phyloP scores from a whole-genome alignment of 1,140 invertebrate species.

The Lordiphosa mommai region DNA sequence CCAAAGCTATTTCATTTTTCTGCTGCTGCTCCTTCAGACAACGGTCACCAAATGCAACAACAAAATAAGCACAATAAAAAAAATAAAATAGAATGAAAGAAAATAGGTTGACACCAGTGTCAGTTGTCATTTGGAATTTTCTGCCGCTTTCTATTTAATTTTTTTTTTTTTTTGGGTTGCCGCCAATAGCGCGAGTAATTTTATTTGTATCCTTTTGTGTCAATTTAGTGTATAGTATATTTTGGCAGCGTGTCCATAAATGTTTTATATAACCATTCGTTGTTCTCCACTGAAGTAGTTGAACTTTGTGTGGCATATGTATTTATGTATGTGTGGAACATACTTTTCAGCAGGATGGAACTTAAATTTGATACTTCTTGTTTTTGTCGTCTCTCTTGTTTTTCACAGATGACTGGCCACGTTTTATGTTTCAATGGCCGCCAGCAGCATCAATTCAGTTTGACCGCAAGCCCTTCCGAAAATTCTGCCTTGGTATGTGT shows the following conservation, averaged over 20 bases:
- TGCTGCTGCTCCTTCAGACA: slow-evolving; percentile 33
- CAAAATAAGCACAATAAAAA: slow-evolving; percentile 2
- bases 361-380: neutral
- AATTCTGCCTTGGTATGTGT: slow-evolving; percentile 22
- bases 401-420: slow-evolving; percentile 55
- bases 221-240: slow-evolving; percentile 34
- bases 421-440: slow-evolving; percentile 44
- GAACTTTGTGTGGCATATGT: neutral
- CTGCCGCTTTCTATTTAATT: neutral
- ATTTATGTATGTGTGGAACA: neutral
- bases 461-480: slow-evolving; percentile 51
- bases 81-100: slow-evolving; percentile 41
- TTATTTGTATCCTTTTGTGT: slow-evolving; percentile 31
- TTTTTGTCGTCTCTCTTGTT: slow-evolving; percentile 25
- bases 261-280: slow-evolving; percentile 31
- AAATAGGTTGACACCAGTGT: slow-evolving; percentile 59
- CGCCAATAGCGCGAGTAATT: slow-evolving; percentile 47
- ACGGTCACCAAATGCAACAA: slow-evolving; percentile 38
- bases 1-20: slow-evolving; percentile 34
- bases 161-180: slow-evolving; percentile 27
- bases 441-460: slow-evolving; percentile 46
- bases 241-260: slow-evolving; percentile 28
- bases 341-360: neutral
- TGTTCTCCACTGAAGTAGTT: neutral
- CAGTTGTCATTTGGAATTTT: slow-evolving; percentile 54